Conservation (phyloP, 1,140 invertebrate species). For the Hyposmocoma kahamanoa region DNA sequence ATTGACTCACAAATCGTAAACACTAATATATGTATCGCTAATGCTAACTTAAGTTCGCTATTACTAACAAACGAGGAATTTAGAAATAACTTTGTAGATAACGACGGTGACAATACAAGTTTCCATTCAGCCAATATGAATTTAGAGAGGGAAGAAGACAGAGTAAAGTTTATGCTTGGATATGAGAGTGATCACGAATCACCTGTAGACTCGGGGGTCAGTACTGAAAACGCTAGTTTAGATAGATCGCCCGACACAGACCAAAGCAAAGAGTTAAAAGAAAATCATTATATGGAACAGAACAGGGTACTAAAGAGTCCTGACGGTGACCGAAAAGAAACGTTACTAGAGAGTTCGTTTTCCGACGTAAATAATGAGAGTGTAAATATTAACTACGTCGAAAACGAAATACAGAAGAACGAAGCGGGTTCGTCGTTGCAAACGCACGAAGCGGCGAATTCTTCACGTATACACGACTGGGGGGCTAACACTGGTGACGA, state of each 20-base stretch:
- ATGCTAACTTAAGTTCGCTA: conserved; percentile 79
- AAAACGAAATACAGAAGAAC: conserved; percentile 48
- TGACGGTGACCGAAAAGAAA: conserved; percentile 32
- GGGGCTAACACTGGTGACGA: conserved; percentile 20
- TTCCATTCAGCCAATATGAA: conserved; percentile 47
- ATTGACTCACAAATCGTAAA: conserved; percentile 59
- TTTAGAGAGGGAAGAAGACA: conserved; percentile 54
- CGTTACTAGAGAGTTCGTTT: conserved; percentile 53
- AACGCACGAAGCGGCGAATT: conserved; percentile 30
- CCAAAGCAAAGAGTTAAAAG: conserved; percentile 46
- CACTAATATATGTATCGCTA: conserved; percentile 77
- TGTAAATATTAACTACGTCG: conserved; percentile 58
- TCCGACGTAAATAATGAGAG: conserved; percentile 40
- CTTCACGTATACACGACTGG: conserved; percentile 24
- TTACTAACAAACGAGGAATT: conserved; percentile 72
- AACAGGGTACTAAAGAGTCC: conserved; percentile 58
- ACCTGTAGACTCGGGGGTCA: conserved; percentile 81
- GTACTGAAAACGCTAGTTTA: conserved; percentile 82
- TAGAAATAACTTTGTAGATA: conserved; percentile 38
- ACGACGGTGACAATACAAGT: conserved; percentile 45
- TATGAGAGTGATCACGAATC: conserved; percentile 70
- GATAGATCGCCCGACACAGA: conserved; percentile 76
- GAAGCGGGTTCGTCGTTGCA: conserved; percentile 56
- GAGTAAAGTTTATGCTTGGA: conserved; percentile 69
- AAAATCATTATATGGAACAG: conserved; percentile 58